Conservation (phyloP, 2,113 vertebrate genomes). For the Pristiophorus japonicus region DNA sequence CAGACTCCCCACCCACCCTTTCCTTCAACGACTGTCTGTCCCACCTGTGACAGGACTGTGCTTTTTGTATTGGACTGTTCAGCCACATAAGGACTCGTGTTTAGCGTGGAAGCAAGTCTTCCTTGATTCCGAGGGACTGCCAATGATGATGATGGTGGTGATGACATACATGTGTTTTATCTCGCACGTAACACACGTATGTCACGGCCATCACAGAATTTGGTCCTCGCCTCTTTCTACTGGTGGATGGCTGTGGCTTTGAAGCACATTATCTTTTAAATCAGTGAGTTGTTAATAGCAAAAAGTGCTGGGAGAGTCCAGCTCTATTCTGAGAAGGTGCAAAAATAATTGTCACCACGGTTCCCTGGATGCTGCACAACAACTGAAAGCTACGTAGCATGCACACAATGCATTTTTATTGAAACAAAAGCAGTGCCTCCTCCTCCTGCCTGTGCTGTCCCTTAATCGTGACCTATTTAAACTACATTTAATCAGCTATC, state of each 20-base stretch:
- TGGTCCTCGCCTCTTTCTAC: background rate
- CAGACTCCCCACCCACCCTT: too few relatives aligned
- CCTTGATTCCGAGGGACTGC: too few relatives aligned
- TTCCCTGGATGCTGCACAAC: background rate
- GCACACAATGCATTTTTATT: background rate
- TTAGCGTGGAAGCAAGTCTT: too few relatives aligned
- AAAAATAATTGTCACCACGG: background rate
- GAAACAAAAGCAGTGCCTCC: background rate
- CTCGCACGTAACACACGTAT: background rate
- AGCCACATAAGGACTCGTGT: too few relatives aligned
- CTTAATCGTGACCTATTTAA: background rate
- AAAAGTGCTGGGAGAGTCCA: conserved; percentile 1
- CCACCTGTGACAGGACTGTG: too few relatives aligned
- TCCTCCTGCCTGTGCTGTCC: too few relatives aligned
- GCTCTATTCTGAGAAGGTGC: background rate
- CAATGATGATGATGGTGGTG: too few relatives aligned
- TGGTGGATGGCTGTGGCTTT: background rate
- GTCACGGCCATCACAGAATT: background rate
- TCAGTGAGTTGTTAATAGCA: background rate
- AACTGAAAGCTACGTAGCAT: background rate
- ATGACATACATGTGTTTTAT: too few relatives aligned
- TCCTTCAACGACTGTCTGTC: too few relatives aligned
- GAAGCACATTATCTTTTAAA: background rate
- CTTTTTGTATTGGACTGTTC: too few relatives aligned
- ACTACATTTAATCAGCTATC: background rate